Evolutionary conservation across 2,888 invertebrate species (phyloP).

Genomic region (Metalampra italica): DNA sequence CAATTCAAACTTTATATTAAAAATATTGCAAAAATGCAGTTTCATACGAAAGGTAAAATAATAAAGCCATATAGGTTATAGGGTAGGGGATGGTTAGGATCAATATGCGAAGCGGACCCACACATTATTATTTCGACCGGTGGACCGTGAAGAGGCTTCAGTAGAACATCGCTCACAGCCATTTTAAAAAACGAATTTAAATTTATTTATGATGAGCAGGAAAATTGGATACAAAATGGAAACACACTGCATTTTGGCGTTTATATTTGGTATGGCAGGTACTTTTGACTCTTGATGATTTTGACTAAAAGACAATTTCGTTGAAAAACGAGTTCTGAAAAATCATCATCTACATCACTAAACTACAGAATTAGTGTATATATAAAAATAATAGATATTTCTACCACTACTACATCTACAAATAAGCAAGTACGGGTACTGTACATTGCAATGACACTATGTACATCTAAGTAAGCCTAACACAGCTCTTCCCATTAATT

Average conservation of each 20-base stretch:
- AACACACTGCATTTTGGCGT: background rate
- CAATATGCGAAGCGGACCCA: conserved; percentile 32
- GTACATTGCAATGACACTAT: conserved; percentile 16
- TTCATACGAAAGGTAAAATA: background rate
- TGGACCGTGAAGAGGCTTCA: conserved; percentile 42
- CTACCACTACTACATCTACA: conserved; percentile 28
- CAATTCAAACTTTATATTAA: background rate
- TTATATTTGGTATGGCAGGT: conserved; percentile 31
- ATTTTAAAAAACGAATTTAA: conserved; percentile 51
- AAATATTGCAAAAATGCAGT: background rate
- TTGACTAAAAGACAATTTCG: background rate
- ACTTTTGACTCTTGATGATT: conserved; percentile 41
- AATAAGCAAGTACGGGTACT: conserved; percentile 28
- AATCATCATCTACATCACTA: background rate
- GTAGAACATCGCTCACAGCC: conserved; percentile 47
- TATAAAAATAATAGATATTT: conserved; percentile 34
- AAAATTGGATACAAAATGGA: conserved; percentile 15
- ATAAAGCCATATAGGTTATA: background rate
- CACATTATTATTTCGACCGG: conserved; percentile 54
- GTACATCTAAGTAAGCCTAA: conserved; percentile 11
- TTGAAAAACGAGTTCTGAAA: too few species aligned
- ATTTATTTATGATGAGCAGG: conserved; percentile 42
- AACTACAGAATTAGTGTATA: background rate
- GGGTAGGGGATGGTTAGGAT: conserved; percentile 8
- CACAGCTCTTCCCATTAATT: conserved; percentile 11